These are phyloP conservation scores for Triplophysa siluroides DNA, from an alignment of 2,113 vertebrate species.

Conservation along the genomic window DNA sequence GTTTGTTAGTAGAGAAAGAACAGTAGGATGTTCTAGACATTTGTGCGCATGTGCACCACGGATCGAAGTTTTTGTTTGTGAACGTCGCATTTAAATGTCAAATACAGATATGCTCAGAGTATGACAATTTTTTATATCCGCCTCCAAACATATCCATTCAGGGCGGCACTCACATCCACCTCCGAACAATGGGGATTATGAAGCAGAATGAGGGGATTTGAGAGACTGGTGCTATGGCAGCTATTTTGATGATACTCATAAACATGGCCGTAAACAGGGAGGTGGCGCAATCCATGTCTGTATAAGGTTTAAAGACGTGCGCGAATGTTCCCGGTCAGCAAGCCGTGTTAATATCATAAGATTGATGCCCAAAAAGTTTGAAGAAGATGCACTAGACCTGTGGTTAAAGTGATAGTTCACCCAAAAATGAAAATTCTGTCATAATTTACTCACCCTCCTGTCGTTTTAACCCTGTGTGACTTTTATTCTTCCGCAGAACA, in stretches of 20 bases:
- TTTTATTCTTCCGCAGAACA: too few relatives aligned
- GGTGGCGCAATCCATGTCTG: background rate
- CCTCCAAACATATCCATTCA: constrained; percentile 23
- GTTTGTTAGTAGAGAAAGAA: too few relatives aligned
- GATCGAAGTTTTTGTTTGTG: background rate
- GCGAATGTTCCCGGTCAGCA: background rate
- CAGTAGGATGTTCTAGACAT: too few relatives aligned
- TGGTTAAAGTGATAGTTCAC: too few relatives aligned
- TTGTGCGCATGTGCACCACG: too few relatives aligned
- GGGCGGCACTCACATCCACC: background rate
- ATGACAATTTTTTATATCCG: constrained; percentile 2
- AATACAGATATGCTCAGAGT: background rate
- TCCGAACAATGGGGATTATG: constrained; percentile 42
- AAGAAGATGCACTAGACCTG: background rate
- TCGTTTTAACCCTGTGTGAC: too few relatives aligned
- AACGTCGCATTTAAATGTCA: background rate
- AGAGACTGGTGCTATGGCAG: constrained; percentile 24
- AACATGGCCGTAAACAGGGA: constrained; percentile 27
- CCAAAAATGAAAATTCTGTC: too few relatives aligned
- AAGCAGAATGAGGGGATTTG: constrained; percentile 43
- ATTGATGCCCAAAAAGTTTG: background rate
- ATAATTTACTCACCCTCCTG: too few relatives aligned
- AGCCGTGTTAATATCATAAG: background rate
- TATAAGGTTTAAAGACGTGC: background rate
- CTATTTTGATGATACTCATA: constrained; percentile 44